Conservation (phyloP, 2,888 invertebrate species). For the Xiphydria camelus region DNA sequence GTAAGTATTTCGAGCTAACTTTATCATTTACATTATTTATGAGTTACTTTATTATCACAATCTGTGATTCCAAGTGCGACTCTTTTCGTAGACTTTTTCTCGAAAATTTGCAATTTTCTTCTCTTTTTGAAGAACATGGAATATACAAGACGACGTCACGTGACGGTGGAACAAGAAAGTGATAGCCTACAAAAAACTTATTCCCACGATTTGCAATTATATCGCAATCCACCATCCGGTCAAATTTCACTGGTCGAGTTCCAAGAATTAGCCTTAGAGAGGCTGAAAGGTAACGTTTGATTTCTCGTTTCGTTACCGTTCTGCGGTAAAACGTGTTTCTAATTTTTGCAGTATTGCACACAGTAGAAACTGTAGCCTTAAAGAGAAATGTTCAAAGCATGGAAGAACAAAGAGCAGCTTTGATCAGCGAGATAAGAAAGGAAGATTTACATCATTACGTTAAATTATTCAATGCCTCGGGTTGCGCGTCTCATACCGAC, state of each 20-base stretch:
- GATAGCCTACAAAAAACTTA: constrained; percentile 63
- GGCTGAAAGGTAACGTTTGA: constrained; percentile 65
- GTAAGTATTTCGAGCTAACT: too few species aligned
- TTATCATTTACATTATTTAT: too few species aligned
- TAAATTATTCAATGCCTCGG: constrained; percentile 64
- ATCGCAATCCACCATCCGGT: constrained; percentile 73
- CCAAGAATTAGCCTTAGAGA: constrained; percentile 83
- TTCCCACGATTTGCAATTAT: constrained; percentile 79
- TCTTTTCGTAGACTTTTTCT: neutral
- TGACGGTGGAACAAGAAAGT: constrained; percentile 36
- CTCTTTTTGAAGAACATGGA: constrained; percentile 5
- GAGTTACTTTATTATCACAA: too few species aligned
- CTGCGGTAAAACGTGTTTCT: constrained; percentile 2
- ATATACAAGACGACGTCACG: constrained; percentile 29
- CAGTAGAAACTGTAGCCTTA: constrained; percentile 73
- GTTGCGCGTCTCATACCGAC: constrained; percentile 61
- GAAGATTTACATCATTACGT: constrained; percentile 70
- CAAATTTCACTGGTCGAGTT: constrained; percentile 81
- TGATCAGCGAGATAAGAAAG: constrained; percentile 68
- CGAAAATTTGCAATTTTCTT: neutral
- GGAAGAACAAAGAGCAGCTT: constrained; percentile 70
- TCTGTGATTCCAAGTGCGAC: too few species aligned
- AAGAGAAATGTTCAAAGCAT: constrained; percentile 65
- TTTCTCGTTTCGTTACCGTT: neutral
- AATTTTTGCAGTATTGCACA: constrained; percentile 66